phyloP scores from a whole-genome alignment of 23 tunicate genomes.

The Pegea sp. region DNA sequence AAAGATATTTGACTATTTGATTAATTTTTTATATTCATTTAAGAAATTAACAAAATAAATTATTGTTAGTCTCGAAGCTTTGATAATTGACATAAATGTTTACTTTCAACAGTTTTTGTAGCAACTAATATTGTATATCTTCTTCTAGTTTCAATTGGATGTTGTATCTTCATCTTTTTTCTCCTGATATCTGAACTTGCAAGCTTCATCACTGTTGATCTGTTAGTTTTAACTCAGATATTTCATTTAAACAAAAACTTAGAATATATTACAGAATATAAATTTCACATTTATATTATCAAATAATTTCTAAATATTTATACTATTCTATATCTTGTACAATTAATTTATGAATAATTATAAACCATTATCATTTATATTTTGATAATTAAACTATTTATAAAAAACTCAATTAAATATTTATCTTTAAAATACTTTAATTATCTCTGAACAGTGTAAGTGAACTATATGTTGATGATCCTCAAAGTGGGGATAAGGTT shows the following conservation, averaged over 20 bases:
- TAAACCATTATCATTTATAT: neutral
- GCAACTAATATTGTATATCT: neutral
- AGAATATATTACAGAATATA: neutral
- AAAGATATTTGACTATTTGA: neutral
- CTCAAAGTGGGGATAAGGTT: conserved; percentile 59
- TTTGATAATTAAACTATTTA: neutral
- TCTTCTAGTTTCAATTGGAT: conserved; percentile 61
- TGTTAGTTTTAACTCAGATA: conserved; percentile 28
- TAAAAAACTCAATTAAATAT: neutral
- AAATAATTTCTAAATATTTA: too few relatives aligned
- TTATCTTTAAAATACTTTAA: neutral
- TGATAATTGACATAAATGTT: neutral
- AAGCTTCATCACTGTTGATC: conserved; percentile 60
- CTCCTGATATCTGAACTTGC: conserved; percentile 77
- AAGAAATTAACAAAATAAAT: neutral
- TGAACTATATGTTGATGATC: conserved; percentile 97
- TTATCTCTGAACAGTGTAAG: conserved; percentile 15
- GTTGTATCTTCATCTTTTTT: conserved; percentile 77
- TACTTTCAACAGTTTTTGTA: conserved; percentile 2
- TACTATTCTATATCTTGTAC: neutral
- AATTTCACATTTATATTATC: neutral
- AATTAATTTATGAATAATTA: neutral
- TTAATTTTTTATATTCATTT: neutral
- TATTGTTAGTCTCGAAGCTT: neutral
- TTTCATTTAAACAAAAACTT: neutral